phyloP scores from a whole-genome alignment of 2,113 vertebrate species.

The Antidorcas marsupialis region DNA sequence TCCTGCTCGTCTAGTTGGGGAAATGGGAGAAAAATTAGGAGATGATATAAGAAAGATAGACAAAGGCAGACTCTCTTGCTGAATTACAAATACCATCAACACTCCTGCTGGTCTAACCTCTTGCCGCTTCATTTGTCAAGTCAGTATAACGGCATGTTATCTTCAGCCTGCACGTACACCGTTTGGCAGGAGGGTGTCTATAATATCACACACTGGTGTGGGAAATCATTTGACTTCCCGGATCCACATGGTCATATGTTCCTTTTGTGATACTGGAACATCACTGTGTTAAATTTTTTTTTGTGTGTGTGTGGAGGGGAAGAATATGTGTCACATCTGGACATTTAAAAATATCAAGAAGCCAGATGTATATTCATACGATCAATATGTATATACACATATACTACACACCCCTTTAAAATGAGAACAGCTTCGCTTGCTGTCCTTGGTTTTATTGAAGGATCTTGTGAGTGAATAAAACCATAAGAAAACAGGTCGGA shows the following conservation, averaged over 20 bases:
- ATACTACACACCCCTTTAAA: conserved; percentile 8
- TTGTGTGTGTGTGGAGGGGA: background rate
- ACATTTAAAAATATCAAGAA: conserved; percentile 40
- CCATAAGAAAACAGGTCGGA: background rate
- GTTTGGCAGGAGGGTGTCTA: background rate
- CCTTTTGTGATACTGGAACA: conserved; percentile 21
- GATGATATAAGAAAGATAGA: no score
- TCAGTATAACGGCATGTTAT: background rate
- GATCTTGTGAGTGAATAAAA: conserved; percentile 18
- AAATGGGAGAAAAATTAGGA: background rate
- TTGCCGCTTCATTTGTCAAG: background rate
- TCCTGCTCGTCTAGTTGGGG: background rate
- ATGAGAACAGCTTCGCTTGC: background rate
- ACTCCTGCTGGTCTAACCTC: background rate
- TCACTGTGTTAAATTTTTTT: background rate
- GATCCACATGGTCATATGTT: conserved; percentile 1
- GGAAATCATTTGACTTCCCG: background rate
- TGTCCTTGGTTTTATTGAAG: conserved; percentile 14
- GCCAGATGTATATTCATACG: conserved; percentile 4
- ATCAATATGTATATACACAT: background rate
- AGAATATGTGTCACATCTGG: conserved; percentile 23
- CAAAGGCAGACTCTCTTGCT: background rate
- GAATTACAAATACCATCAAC: background rate
- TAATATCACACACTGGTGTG: background rate
- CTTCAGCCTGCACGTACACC: background rate